A percentile compares a stretch with the other conserved stretches of the same genome.
These are phyloP conservation scores for Schrankia costaestrigalis DNA, from an alignment of 2,888 invertebrate genomes.

Conservation along the genomic window DNA sequence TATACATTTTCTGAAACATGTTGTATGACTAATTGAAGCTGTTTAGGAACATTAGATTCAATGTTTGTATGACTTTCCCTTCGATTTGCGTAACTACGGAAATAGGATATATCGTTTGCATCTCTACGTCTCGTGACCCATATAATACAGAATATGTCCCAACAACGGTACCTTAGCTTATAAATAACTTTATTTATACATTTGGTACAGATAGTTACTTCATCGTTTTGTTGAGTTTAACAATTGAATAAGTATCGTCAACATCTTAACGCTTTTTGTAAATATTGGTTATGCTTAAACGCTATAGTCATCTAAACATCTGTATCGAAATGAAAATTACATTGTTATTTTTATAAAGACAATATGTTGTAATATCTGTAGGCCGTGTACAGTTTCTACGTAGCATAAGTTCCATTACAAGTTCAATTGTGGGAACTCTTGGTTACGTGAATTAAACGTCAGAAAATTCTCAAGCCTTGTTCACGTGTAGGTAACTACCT, in stretches of 20 bases:
- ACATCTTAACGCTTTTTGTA: constrained; percentile 8
- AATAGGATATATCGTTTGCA: constrained; percentile 27
- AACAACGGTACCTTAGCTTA: constrained; percentile 36
- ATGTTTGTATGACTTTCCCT: constrained; percentile 17
- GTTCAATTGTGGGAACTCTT: constrained; percentile 59
- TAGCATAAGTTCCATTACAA: constrained; percentile 46
- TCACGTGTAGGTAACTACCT: constrained; percentile 51
- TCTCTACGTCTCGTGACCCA: constrained; percentile 37
- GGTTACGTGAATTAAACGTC: constrained; percentile 73
- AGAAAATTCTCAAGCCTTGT: constrained; percentile 71
- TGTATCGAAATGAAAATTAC: constrained; percentile 30
- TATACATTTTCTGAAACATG: constrained; percentile 15
- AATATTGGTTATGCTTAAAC: constrained; percentile 11
- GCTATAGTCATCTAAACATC: constrained; percentile 16
- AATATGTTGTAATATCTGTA: constrained; percentile 20
- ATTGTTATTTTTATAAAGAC: constrained; percentile 17
- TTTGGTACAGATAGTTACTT: constrained; percentile 7
- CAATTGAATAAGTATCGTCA: constrained; percentile 7
- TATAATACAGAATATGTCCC: constrained; percentile 32
- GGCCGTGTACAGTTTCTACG: constrained; percentile 11
- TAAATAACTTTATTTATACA: constrained; percentile 22
- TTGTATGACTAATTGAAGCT: constrained; percentile 25
- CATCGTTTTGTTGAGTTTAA: constrained; percentile 1
- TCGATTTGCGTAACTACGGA: constrained; percentile 24
- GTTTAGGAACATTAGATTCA: constrained; percentile 19